Conservation (phyloP, 2,888 invertebrate genomes). For the Eupithecia exiguata region DNA sequence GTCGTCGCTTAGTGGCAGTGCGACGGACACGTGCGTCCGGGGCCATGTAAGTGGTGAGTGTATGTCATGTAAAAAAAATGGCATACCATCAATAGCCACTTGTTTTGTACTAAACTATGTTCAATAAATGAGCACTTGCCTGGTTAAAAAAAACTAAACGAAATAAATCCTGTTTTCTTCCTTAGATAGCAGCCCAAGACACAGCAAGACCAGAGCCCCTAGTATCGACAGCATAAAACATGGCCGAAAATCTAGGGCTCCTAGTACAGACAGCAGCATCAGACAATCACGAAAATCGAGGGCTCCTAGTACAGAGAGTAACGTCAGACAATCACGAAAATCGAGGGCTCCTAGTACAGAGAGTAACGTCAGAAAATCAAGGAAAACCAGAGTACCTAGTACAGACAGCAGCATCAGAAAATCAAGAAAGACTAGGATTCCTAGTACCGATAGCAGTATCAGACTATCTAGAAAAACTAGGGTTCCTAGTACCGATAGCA, state of each 20-base stretch:
- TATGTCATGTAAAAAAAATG: no score
- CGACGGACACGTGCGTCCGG: no score
- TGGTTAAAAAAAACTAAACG: no score
- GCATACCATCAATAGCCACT: no score
- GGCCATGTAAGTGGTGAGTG: no score
- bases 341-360: not conserved
- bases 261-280: slow-evolving; percentile 12
- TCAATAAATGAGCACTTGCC: no score
- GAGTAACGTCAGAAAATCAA: not conserved
- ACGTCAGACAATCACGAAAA: not conserved
- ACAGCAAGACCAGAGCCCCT: slow-evolving; percentile 1
- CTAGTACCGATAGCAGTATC: slow-evolving; percentile 11
- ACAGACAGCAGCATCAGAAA: not conserved
- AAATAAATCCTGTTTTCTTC: no score
- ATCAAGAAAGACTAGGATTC: not conserved
- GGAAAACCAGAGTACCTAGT: slow-evolving; percentile 1
- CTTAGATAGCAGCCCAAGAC: slow-evolving; percentile 9
- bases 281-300: slow-evolving; percentile 19
- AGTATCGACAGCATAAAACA: slow-evolving; percentile 9
- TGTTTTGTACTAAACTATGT: no score
- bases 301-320: slow-evolving; percentile 9
- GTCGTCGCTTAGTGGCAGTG: no score
- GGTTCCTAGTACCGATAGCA: slow-evolving; percentile 9
- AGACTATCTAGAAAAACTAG: slow-evolving; percentile 9
- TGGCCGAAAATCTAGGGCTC: not conserved